phyloP scores from a whole-genome alignment of 2,113 vertebrate species.

The Clarias macrocephalus region DNA sequence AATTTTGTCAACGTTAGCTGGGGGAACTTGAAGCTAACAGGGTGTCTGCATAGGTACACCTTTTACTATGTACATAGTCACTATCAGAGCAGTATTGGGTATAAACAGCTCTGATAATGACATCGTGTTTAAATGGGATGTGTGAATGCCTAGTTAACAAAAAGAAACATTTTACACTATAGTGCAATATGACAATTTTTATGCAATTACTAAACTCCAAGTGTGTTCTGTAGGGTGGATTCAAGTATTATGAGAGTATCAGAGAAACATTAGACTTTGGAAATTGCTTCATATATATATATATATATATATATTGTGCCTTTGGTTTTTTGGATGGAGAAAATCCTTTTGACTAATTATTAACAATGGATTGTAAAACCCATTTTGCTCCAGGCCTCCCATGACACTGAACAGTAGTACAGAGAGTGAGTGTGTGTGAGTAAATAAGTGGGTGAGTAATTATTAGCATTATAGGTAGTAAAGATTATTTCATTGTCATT shows the following conservation, averaged over 20 bases:
- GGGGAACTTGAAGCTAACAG: slow-evolving; percentile 11
- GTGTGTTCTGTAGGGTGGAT: slow-evolving; percentile 3
- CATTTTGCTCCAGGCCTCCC: too few relatives aligned
- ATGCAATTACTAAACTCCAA: background rate
- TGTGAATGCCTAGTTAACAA: background rate
- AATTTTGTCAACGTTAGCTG: background rate
- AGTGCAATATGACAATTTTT: slow-evolving; percentile 6
- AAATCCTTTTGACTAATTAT: background rate
- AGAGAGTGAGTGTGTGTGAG: too few relatives aligned
- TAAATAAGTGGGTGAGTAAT: background rate
- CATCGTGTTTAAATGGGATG: background rate
- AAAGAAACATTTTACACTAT: too few relatives aligned
- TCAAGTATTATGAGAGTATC: background rate
- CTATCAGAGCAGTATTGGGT: background rate
- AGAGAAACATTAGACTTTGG: background rate
- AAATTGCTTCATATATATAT: background rate
- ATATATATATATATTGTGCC: too few relatives aligned
- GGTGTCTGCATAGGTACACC: background rate
- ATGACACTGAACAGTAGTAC: too few relatives aligned
- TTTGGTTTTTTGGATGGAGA: background rate
- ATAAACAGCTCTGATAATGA: background rate
- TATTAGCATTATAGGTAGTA: background rate
- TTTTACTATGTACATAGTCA: slow-evolving; percentile 16
- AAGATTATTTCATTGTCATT: background rate
- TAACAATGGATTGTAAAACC: too few relatives aligned